These are phyloP conservation scores for Julus scanicus DNA, from an alignment of 2,888 invertebrate genomes.

Conservation along the genomic window DNA sequence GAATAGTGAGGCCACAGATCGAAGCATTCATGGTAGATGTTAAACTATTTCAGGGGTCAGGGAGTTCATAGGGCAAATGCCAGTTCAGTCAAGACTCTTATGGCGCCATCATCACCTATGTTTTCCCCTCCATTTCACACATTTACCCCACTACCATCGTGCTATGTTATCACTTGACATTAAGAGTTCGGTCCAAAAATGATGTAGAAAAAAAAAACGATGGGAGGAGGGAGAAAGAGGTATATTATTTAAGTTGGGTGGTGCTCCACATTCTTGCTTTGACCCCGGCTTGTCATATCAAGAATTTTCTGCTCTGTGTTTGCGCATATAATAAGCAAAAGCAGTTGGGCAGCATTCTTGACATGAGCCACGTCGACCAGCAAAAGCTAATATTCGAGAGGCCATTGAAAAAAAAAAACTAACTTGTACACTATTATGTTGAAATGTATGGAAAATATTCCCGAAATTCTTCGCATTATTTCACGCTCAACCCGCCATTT, in stretches of 20 bases:
- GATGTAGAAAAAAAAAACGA: not conserved
- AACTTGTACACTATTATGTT: not conserved
- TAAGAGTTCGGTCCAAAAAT: not conserved
- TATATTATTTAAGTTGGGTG: conserved; percentile 51
- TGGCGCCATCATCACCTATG: conserved; percentile 25
- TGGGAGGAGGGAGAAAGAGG: conserved; percentile 1
- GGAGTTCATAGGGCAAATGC: conserved; percentile 31
- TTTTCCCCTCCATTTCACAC: not conserved
- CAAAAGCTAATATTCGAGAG: not conserved
- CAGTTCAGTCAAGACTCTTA: not conserved
- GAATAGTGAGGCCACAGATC: not conserved
- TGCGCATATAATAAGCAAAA: conserved; percentile 49
- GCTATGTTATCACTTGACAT: not conserved
- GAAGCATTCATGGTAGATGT: not conserved
- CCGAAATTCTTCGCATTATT: not conserved
- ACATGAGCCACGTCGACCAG: not conserved
- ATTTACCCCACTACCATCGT: conserved; percentile 3
- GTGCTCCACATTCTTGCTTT: conserved; percentile 52
- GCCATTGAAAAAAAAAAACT: conserved; percentile 7
- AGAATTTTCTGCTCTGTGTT: conserved; percentile 26
- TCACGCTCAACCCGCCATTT: conserved; percentile 3
- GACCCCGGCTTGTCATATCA: conserved; percentile 51
- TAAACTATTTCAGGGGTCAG: not conserved
- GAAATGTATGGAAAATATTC: conserved; percentile 29
- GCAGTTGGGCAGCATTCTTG: conserved; percentile 52